Percentiles rank a stretch among this genome's conserved stretches.
These are phyloP conservation scores for Pseudomugil tenellus DNA, from an alignment of 2,797 vertebrate genomes.

Conservation along the genomic window DNA sequence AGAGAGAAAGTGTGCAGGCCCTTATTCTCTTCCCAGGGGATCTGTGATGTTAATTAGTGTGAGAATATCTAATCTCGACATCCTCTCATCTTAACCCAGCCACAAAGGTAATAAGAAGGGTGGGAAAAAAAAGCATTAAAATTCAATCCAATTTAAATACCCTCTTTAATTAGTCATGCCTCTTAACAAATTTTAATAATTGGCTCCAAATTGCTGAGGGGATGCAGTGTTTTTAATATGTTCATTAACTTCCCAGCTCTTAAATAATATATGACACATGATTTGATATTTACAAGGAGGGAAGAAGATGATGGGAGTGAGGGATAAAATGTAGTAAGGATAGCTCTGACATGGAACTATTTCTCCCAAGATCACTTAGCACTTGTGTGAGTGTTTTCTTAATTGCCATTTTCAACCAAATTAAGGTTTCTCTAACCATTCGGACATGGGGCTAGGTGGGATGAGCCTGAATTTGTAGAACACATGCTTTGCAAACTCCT, in stretches of 20 bases:
- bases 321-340: slow-evolving; percentile 56
- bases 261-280: slow-evolving; percentile 84
- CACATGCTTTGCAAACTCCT: slow-evolving; percentile 42
- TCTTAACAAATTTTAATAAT: slow-evolving; percentile 89
- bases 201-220: slow-evolving; percentile 83
- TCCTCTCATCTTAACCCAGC: slow-evolving; percentile 86
- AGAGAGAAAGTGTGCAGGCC: slow-evolving; percentile 67
- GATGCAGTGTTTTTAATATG: slow-evolving; percentile 77
- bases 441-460: slow-evolving; percentile 35
- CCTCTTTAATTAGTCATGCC: slow-evolving; percentile 89
- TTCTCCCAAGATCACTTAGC: slow-evolving; percentile 70
- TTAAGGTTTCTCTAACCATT: slow-evolving; percentile 62
- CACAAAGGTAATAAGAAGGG: slow-evolving; percentile 84
- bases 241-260: slow-evolving; percentile 82
- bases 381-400: slow-evolving; percentile 72
- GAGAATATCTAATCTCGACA: slow-evolving; percentile 87
- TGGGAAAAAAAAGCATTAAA: slow-evolving; percentile 81
- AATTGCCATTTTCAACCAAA: slow-evolving; percentile 61
- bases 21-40: slow-evolving; percentile 82
- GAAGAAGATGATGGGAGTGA: slow-evolving; percentile 61
- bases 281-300: slow-evolving; percentile 77
- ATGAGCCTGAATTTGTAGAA: slow-evolving; percentile 20
- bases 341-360: slow-evolving; percentile 55
- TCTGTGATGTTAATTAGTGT: slow-evolving; percentile 84
- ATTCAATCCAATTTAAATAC: slow-evolving; percentile 87